Evolutionary conservation across 2,113 vertebrate species (phyloP).

Genomic region (Zosterops japonicus): DNA sequence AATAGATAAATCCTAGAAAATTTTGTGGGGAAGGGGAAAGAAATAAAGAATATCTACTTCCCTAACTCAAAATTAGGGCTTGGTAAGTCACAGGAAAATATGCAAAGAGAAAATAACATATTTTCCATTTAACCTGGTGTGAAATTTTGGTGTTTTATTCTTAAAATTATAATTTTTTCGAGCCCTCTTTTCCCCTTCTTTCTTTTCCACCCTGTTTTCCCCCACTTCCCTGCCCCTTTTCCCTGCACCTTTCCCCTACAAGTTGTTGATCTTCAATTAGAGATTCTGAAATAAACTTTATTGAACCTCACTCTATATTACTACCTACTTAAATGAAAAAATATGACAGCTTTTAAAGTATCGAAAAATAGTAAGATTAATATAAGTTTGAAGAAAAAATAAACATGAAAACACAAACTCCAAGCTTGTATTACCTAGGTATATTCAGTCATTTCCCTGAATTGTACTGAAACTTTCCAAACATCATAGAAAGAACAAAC

Average conservation of each 20-base stretch:
- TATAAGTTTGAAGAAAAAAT: neutral
- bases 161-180: neutral
- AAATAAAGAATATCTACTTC: neutral
- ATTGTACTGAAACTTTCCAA: conserved; percentile 24
- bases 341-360: neutral
- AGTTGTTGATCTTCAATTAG: neutral
- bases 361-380: neutral
- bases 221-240: neutral
- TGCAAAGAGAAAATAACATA: neutral
- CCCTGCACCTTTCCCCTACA: neutral
- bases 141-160: neutral
- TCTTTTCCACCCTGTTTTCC: neutral
- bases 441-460: conserved; percentile 32
- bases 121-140: neutral
- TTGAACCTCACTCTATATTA: neutral
- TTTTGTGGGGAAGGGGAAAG: neutral
- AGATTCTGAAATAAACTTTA: neutral
- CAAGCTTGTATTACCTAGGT: neutral
- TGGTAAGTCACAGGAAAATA: neutral
- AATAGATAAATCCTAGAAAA: neutral
- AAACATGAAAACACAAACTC: neutral
- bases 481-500: neutral
- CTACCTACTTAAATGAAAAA: neutral
- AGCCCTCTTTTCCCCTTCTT: neutral
- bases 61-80: neutral